A percentile compares a stretch with the other conserved stretches of the same genome.
Conservation (phyloP, 2,888 invertebrate genomes). For the Rutpela maculata region DNA sequence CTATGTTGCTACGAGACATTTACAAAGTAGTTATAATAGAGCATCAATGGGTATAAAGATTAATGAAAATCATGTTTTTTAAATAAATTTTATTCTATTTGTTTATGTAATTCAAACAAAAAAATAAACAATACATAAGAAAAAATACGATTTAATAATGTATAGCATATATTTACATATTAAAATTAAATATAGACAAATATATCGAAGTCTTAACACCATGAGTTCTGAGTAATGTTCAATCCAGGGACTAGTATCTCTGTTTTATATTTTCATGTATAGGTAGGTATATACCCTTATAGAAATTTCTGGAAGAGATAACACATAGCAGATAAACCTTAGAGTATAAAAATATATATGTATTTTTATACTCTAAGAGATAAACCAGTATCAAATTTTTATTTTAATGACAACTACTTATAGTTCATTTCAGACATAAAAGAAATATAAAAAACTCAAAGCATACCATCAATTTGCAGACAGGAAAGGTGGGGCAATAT, state of each 20-base stretch:
- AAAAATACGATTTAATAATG: slow-evolving; percentile 61
- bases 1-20: too few relatives aligned
- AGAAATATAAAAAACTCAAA: too few relatives aligned
- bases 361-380: too few relatives aligned
- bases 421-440: background rate
- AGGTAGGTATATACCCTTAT: slow-evolving; percentile 8
- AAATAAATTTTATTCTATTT: slow-evolving; percentile 61
- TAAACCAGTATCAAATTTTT: background rate
- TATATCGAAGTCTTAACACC: slow-evolving; percentile 60
- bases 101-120: slow-evolving; percentile 61
- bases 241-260: slow-evolving; percentile 49
- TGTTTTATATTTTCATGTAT: slow-evolving; percentile 16
- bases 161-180: slow-evolving; percentile 62
- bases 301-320: slow-evolving; percentile 12
- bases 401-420: background rate
- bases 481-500: too few relatives aligned
- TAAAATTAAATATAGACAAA: slow-evolving; percentile 61
- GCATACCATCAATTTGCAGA: too few relatives aligned
- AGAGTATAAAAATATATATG: too few relatives aligned
- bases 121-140: slow-evolving; percentile 59
- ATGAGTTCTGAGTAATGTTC: slow-evolving; percentile 59
- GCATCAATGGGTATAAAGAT: too few relatives aligned
- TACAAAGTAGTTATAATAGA: too few relatives aligned
- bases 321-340: background rate
- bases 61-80: slow-evolving; percentile 38